phyloP scores from a whole-genome alignment of 2,797 vertebrate species.

The Cossypha polioptera region DNA sequence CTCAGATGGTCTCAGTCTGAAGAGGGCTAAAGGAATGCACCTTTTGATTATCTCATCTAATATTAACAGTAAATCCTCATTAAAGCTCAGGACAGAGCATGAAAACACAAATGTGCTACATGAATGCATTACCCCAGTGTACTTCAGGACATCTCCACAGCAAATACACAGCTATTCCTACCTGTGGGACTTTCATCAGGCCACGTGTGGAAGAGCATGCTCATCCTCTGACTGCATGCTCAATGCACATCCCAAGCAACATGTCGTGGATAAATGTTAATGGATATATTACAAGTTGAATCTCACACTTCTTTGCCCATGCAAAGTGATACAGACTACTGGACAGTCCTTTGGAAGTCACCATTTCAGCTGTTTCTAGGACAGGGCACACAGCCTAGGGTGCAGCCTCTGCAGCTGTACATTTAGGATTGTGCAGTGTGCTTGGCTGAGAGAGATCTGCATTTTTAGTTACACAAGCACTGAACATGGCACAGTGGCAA shows the following conservation, averaged over 20 bases:
- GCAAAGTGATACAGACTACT: background rate
- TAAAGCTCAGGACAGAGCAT: background rate
- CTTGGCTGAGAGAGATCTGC: constrained; percentile 8
- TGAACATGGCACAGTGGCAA: background rate
- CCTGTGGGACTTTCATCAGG: background rate
- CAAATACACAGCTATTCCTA: background rate
- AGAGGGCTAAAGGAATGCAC: background rate
- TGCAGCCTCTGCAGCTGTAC: background rate
- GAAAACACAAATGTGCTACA: background rate
- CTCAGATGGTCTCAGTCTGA: background rate
- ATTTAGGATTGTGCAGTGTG: background rate
- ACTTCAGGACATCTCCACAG: background rate
- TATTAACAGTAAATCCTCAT: background rate
- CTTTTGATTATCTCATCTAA: background rate
- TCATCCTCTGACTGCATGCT: background rate
- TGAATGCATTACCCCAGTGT: background rate
- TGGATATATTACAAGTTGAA: background rate
- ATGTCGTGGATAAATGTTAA: background rate
- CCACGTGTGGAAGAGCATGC: background rate
- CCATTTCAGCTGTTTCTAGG: background rate
- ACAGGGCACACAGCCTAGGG: background rate
- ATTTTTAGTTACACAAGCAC: constrained; percentile 4
- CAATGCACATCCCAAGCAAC: background rate
- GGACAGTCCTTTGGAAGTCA: background rate
- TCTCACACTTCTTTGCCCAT: background rate